phyloP scores from a whole-genome alignment of 2,113 vertebrate genomes.

The Vidua macroura region DNA sequence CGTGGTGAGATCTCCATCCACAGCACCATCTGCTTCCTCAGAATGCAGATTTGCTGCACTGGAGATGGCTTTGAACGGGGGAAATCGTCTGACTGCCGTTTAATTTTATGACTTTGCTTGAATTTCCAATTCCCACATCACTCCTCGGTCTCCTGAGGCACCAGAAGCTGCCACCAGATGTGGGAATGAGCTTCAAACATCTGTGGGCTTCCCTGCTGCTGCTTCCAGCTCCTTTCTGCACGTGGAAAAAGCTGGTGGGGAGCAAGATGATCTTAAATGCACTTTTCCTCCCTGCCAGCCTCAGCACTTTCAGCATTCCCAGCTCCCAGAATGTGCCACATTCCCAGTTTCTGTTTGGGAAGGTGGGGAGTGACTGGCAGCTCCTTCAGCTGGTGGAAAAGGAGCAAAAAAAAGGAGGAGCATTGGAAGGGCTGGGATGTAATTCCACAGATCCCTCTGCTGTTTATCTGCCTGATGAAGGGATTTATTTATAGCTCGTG shows the following conservation, averaged over 20 bases:
- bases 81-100: neutral
- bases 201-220: neutral
- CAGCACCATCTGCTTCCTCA: slow-evolving; percentile 32
- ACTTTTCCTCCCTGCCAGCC: neutral
- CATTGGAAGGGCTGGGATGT: neutral
- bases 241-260: neutral
- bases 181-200: neutral
- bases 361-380: neutral
- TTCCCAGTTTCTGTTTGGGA: neutral
- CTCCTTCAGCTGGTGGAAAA: neutral
- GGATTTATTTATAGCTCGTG: slow-evolving; percentile 28
- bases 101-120: neutral
- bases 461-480: neutral
- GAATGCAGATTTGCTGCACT: neutral
- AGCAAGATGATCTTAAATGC: neutral
- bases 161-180: slow-evolving; percentile 1
- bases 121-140: neutral
- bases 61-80: neutral
- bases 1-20: neutral
- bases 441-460: neutral
- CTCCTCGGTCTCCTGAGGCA: neutral
- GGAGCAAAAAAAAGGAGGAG: neutral
- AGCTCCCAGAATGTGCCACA: neutral
- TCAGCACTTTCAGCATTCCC: neutral
- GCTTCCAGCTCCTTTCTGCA: neutral